Evolutionary conservation across 2,113 vertebrate genomes (phyloP).

Genomic region (Hyla sarda): DNA sequence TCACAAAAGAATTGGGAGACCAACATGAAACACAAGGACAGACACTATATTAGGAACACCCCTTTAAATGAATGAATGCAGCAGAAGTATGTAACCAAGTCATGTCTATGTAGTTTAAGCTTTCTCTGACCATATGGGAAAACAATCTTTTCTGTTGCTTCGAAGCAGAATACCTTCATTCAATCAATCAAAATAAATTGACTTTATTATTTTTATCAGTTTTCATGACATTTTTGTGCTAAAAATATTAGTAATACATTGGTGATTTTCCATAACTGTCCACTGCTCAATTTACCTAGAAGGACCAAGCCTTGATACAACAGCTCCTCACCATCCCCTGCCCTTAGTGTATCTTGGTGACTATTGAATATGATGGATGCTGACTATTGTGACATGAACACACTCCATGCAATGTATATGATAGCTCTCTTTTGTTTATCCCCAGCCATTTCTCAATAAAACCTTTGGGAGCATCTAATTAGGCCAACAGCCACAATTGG

Average conservation of each 20-base stretch:
- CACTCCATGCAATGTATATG: background rate
- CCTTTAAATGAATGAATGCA: no score
- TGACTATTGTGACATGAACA: background rate
- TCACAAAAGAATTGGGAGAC: no score
- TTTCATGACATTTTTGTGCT: background rate
- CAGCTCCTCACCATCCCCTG: background rate
- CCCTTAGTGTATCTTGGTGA: background rate
- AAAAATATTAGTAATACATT: background rate
- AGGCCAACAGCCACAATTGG: conserved; percentile 3
- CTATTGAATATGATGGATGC: background rate
- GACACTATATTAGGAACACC: no score
- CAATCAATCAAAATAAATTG: no score
- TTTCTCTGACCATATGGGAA: no score
- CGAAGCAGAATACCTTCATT: no score
- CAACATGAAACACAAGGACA: no score
- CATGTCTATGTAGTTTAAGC: no score
- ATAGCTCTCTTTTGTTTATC: background rate
- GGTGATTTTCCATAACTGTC: background rate
- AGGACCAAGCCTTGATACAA: background rate
- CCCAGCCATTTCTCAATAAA: background rate
- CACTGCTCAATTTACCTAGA: no score
- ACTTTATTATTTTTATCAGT: background rate
- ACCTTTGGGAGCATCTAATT: conserved; percentile 32
- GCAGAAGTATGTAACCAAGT: no score
- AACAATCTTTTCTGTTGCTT: no score